Evolutionary conservation across 2,113 vertebrate genomes (phyloP).

Genomic region (Ophiodon elongatus): DNA sequence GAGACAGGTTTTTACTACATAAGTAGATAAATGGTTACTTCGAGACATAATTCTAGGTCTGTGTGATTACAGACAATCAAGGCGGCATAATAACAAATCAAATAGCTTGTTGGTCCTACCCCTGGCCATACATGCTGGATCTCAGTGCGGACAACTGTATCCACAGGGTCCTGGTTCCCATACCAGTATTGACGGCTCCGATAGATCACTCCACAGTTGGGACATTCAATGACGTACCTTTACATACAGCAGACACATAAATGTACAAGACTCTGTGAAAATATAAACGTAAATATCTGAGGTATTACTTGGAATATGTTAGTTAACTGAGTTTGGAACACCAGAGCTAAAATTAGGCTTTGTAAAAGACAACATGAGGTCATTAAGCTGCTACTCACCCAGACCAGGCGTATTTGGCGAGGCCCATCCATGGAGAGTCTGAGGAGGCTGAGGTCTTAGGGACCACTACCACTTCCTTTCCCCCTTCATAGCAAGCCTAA

Average conservation of each 20-base stretch:
- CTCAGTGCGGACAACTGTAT: conserved; percentile 97
- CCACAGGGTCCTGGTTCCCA: conserved; percentile 98
- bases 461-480: conserved; percentile 95
- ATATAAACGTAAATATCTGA: background rate
- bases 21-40: background rate
- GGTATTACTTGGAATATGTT: background rate
- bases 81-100: background rate
- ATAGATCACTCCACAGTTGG: conserved; percentile 96
- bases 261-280: background rate
- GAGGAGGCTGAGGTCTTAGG: conserved; percentile 99
- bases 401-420: conserved; percentile 99
- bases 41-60: background rate
- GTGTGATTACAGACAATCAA: background rate
- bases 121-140: conserved; percentile 98
- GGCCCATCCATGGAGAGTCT: conserved; percentile 97
- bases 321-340: conserved; percentile 8
- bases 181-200: conserved; percentile 99
- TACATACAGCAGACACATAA: background rate
- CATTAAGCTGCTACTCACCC: conserved; percentile 87
- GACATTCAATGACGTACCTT: conserved; percentile 98
- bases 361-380: conserved; percentile 50
- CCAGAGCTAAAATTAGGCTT: conserved; percentile 22
- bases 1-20: background rate
- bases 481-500: conserved; percentile 96
- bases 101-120: conserved; percentile 81